Evolutionary conservation across 2,113 vertebrate species (phyloP).

Genomic region (Pterocles burchelli): DNA sequence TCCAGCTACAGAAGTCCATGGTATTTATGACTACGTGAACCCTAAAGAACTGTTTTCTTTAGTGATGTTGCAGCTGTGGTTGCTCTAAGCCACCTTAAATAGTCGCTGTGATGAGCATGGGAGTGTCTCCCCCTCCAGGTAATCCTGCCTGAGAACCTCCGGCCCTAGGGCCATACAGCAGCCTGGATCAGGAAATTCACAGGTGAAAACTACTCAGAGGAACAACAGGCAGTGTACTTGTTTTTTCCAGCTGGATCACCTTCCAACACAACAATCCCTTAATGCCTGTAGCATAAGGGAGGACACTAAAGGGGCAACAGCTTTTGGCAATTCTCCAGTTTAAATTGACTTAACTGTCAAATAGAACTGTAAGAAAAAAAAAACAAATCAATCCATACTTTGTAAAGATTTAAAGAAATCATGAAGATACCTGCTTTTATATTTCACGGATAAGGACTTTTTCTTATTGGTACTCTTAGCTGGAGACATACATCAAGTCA

Average conservation of each 20-base stretch:
- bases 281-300: not conserved
- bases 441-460: not conserved
- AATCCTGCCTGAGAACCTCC: not conserved
- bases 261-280: not conserved
- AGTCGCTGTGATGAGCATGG: accelerated
- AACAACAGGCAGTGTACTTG: accelerated
- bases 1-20: not conserved
- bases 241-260: not conserved
- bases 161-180: not conserved
- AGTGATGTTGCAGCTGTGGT: not conserved
- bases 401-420: not conserved
- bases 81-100: not conserved
- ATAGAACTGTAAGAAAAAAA: not conserved
- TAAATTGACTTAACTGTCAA: not conserved
- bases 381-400: not conserved
- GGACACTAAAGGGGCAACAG: accelerated
- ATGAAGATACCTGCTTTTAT: not conserved
- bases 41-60: not conserved
- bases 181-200: not conserved
- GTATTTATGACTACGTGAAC: not conserved
- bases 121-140: not conserved
- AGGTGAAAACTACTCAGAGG: not conserved
- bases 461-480: not conserved
- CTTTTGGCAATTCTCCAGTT: not conserved
- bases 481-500: not conserved